These are phyloP conservation scores for Vespertilio murinus DNA, from an alignment of 2,797 vertebrate species.

Conservation along the genomic window DNA sequence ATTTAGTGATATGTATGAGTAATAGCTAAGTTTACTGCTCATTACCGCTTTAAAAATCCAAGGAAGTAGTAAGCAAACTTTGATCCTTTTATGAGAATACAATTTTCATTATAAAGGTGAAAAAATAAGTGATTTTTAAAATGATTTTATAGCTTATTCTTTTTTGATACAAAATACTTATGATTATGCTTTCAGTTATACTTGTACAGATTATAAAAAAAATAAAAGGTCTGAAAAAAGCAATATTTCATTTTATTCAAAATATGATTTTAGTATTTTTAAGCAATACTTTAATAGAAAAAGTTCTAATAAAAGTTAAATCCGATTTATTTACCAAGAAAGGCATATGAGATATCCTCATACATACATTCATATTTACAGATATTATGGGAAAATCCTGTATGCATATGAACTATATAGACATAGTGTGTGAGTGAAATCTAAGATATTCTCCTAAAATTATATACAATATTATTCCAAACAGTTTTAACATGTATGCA, in stretches of 20 bases:
- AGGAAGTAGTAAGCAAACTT: constrained; percentile 71
- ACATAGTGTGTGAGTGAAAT: not conserved
- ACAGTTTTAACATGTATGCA: not conserved
- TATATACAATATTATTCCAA: not conserved
- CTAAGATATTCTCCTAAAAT: not conserved
- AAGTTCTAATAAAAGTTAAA: not conserved
- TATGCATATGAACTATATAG: not conserved
- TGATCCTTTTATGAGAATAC: constrained; percentile 81
- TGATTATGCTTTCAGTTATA: constrained; percentile 73
- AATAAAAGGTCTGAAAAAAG: constrained; percentile 22
- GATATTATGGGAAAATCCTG: not conserved
- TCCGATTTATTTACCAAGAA: not conserved
- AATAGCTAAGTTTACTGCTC: constrained; percentile 84
- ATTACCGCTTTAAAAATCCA: constrained; percentile 81
- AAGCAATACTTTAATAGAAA: not conserved
- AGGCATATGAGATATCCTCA: not conserved
- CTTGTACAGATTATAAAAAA: constrained; percentile 35
- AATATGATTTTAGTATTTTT: not conserved
- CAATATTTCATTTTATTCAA: constrained; percentile 37
- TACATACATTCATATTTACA: not conserved
- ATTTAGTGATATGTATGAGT: constrained; percentile 80
- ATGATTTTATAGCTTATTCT: constrained; percentile 71
- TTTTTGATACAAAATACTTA: constrained; percentile 67
- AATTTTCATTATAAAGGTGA: constrained; percentile 82
- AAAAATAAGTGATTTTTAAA: constrained; percentile 77